Evolutionary conservation across 2,797 vertebrate genomes (phyloP).

Genomic region (Gambusia yucatana): DNA sequence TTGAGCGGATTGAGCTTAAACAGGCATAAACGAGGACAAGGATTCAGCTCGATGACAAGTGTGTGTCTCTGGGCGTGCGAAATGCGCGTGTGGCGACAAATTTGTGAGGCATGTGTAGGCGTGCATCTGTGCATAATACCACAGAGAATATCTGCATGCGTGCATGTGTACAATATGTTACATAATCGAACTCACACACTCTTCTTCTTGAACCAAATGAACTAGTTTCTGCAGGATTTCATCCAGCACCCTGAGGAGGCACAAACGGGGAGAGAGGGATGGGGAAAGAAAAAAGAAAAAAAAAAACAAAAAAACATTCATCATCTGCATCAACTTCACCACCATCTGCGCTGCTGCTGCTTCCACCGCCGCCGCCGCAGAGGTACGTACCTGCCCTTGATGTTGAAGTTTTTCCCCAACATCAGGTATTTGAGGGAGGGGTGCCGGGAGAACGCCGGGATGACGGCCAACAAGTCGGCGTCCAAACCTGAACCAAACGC

Average conservation of each 20-base stretch:
- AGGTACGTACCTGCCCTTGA: conserved; percentile 88
- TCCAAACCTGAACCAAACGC: conserved; percentile 83
- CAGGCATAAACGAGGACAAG: conserved; percentile 23
- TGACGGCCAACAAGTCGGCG: conserved; percentile 85
- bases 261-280: conserved; percentile 27
- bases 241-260: conserved; percentile 85
- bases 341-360: conserved; percentile 40
- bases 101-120: conserved; percentile 43
- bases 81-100: conserved; percentile 16
- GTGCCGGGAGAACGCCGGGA: conserved; percentile 87
- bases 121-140: conserved; percentile 45
- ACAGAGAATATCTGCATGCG: conserved; percentile 30
- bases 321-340: conserved; percentile 45
- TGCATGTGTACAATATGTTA: conserved; percentile 52
- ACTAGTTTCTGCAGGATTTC: conserved; percentile 92
- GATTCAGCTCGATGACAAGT: conserved; percentile 24
- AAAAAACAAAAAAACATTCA: conserved; percentile 37
- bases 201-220: conserved; percentile 92
- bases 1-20: conserved; percentile 23
- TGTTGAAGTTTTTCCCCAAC: conserved; percentile 92
- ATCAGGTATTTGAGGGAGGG: conserved; percentile 91
- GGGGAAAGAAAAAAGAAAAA: no score
- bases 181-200: conserved; percentile 88
- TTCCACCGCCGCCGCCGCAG: not conserved
- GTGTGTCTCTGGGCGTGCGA: conserved; percentile 2